Evolutionary conservation across 1,140 invertebrate species (phyloP).

Genomic region (Periplaneta americana): DNA sequence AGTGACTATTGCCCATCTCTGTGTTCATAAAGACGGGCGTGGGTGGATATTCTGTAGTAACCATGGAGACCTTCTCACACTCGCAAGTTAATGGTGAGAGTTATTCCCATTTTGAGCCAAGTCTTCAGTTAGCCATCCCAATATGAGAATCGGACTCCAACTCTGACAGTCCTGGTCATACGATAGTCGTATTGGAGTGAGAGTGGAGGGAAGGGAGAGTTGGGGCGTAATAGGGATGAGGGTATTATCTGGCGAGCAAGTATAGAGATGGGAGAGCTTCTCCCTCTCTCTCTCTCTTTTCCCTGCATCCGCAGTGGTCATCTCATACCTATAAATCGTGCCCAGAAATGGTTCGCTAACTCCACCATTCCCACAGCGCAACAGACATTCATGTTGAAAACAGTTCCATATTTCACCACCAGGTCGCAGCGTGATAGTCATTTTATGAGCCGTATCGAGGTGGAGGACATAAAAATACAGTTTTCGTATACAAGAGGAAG

Average conservation of each 20-base stretch:
- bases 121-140: neutral
- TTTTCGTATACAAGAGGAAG: neutral
- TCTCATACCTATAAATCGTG: slow-evolving; percentile 9
- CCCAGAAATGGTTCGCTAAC: slow-evolving; percentile 10
- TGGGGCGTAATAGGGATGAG: too few relatives aligned
- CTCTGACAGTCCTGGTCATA: neutral
- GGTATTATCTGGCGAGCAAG: neutral
- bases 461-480: neutral
- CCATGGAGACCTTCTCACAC: too few relatives aligned
- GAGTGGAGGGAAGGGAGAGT: too few relatives aligned
- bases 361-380: neutral
- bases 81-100: too few relatives aligned
- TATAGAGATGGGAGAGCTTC: too few relatives aligned
- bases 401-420: slow-evolving; percentile 13
- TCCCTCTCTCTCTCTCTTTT: neutral
- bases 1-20: too few relatives aligned
- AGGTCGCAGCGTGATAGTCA: neutral
- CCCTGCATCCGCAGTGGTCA: slow-evolving; percentile 2
- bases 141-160: too few relatives aligned
- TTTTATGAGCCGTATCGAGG: slow-evolving; percentile 13
- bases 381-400: slow-evolving; percentile 10
- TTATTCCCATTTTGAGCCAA: neutral
- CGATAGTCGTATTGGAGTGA: too few relatives aligned
- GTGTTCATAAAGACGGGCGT: too few relatives aligned
- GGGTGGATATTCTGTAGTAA: too few relatives aligned